A percentile compares a stretch with the other conserved stretches of the same genome.
Evolutionary conservation across 2,113 vertebrate genomes (phyloP).

Genomic region (Chaetura pelagica): DNA sequence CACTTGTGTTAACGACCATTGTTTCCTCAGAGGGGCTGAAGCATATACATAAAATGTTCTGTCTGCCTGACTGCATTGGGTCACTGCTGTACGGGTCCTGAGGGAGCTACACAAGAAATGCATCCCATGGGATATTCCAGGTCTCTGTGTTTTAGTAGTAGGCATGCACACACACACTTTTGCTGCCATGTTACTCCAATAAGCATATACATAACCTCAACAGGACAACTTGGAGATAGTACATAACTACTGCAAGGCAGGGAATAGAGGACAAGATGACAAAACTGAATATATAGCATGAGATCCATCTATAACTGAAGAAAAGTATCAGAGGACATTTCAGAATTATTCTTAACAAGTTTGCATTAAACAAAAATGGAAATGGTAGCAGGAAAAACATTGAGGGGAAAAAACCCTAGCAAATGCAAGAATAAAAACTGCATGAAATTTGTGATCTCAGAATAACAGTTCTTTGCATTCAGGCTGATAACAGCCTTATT

Average conservation of each 20-base stretch:
- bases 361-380: not conserved
- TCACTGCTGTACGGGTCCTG: conserved; percentile 76
- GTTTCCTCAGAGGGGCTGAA: conserved; percentile 92
- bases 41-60: conserved; percentile 85
- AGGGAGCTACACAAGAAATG: conserved; percentile 83
- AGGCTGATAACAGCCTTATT: not conserved
- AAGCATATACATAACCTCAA: not conserved
- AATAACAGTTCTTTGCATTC: not conserved
- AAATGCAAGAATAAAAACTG: not conserved
- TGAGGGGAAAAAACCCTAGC: rapidly evolving
- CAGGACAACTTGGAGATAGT: not conserved
- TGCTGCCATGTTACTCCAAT: not conserved
- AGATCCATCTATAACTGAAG: not conserved
- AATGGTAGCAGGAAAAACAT: not conserved
- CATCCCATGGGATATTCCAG: not conserved
- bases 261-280: not conserved
- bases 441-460: not conserved
- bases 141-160: not conserved
- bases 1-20: conserved; percentile 82
- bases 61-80: conserved; percentile 73
- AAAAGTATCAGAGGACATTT: not conserved
- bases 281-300: not conserved
- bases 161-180: not conserved
- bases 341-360: not conserved
- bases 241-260: not conserved